Evolutionary conservation across 2,888 invertebrate species (phyloP).

Genomic region (Campoplex capitator): DNA sequence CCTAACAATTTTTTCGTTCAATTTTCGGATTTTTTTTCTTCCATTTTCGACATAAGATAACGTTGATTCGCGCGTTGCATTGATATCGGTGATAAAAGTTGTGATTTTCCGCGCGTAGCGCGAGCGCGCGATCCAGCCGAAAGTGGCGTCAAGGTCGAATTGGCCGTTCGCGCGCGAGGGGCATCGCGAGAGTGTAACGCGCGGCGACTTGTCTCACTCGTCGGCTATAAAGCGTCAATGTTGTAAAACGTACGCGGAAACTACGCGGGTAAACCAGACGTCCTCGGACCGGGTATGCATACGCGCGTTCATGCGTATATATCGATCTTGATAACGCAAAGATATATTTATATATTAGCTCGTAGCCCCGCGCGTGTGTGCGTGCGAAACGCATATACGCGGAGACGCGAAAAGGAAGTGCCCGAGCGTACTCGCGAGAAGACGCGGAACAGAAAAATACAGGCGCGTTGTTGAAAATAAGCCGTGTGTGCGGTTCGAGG

Average conservation of each 20-base stretch:
- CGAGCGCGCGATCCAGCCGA: conserved; percentile 57
- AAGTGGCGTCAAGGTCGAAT: conserved; percentile 39
- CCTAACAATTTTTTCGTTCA: too few species aligned
- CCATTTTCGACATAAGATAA: neutral
- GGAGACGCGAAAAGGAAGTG: conserved; percentile 53
- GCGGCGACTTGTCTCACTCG: conserved; percentile 10
- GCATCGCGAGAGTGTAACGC: conserved; percentile 18
- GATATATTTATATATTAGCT: neutral
- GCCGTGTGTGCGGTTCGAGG: conserved; percentile 52
- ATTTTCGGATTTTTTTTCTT: too few species aligned
- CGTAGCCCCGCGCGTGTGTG: conserved; percentile 36
- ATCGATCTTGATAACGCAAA: neutral
- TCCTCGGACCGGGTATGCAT: conserved; percentile 71
- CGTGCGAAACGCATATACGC: neutral
- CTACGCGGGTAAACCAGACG: conserved; percentile 73
- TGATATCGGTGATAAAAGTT: conserved; percentile 40
- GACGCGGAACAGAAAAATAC: conserved; percentile 52
- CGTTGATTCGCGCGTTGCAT: neutral
- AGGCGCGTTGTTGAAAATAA: conserved; percentile 20
- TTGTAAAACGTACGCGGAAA: conserved; percentile 74
- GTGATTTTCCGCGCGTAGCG: conserved; percentile 27
- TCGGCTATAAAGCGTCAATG: conserved; percentile 44
- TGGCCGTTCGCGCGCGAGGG: conserved; percentile 34
- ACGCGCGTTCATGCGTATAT: neutral
- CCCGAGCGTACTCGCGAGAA: conserved; percentile 51